Conservation (phyloP, 2,888 invertebrate genomes). For the Rhingia campestris region DNA sequence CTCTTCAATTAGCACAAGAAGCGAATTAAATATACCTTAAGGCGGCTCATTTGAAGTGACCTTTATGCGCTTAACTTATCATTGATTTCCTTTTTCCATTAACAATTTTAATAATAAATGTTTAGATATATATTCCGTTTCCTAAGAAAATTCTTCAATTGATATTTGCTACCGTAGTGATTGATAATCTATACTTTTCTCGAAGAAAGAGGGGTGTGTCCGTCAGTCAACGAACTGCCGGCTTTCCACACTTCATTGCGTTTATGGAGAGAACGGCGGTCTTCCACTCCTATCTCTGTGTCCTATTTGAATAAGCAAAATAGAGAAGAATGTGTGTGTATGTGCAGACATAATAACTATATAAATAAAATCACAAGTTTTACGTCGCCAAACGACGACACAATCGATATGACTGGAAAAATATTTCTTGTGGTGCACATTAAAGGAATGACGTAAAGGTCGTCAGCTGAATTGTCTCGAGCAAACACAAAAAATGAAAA, state of each 20-base stretch:
- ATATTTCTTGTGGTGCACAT: slow-evolving; percentile 19
- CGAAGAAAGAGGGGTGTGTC: slow-evolving; percentile 34
- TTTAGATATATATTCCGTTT: background rate
- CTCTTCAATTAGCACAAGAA: background rate
- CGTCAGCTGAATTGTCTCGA: slow-evolving; percentile 28
- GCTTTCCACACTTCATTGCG: slow-evolving; percentile 3
- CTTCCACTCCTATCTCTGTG: background rate
- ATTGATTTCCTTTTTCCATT: background rate
- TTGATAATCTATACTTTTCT: background rate
- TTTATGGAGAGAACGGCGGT: background rate
- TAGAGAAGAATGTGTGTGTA: background rate
- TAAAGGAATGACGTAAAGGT: slow-evolving; percentile 31
- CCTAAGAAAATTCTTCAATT: background rate
- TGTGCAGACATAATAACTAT: background rate
- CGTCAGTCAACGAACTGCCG: slow-evolving; percentile 30
- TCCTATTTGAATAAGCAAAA: slow-evolving; percentile 4
- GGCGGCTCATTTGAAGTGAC: background rate
- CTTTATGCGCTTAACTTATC: background rate
- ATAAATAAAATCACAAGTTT: slow-evolving; percentile 15
- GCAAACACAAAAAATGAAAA: slow-evolving; percentile 10
- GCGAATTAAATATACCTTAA: background rate
- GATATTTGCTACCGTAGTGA: background rate
- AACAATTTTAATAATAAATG: background rate
- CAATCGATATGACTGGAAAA: slow-evolving; percentile 22
- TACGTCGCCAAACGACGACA: slow-evolving; percentile 22